Evolutionary conservation across 2,888 invertebrate genomes (phyloP).

Genomic region (Nephrotoma appendiculata): DNA sequence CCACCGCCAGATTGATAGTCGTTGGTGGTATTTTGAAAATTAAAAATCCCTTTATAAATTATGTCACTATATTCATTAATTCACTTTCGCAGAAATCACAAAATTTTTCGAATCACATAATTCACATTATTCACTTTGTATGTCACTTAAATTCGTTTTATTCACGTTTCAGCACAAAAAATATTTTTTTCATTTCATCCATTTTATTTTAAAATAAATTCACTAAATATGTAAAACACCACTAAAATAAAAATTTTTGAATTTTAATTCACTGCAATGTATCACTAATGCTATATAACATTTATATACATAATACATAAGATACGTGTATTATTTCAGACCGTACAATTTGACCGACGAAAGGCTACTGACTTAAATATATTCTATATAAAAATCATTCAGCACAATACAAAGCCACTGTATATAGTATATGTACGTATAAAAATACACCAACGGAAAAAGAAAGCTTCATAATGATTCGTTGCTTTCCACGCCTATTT

Average conservation of each 20-base stretch:
- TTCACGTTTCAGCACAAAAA: not conserved
- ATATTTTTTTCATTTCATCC: not conserved
- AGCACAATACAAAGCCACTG: not conserved
- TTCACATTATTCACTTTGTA: not conserved
- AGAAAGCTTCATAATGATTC: not conserved
- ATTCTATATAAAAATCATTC: not conserved
- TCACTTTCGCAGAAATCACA: not conserved
- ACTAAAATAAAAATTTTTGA: not conserved
- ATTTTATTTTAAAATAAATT: not conserved
- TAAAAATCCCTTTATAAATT: not conserved
- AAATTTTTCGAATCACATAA: not conserved
- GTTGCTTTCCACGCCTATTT: not conserved
- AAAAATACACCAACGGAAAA: not conserved
- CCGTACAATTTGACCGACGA: conserved; percentile 3
- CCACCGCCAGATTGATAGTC: conserved; percentile 5
- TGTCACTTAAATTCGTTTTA: not conserved
- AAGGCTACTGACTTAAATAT: conserved; percentile 5
- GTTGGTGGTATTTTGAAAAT: conserved; percentile 4
- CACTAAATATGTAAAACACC: not conserved
- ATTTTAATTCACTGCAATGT: not conserved
- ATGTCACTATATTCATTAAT: not conserved
- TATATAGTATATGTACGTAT: not conserved
- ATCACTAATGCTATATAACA: not conserved
- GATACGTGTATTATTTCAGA: not conserved
- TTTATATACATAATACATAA: not conserved